A percentile compares a stretch with the other conserved stretches of the same genome.
Evolutionary conservation across 2,888 invertebrate species (phyloP).

Genomic region (Monoplex corrugatus): DNA sequence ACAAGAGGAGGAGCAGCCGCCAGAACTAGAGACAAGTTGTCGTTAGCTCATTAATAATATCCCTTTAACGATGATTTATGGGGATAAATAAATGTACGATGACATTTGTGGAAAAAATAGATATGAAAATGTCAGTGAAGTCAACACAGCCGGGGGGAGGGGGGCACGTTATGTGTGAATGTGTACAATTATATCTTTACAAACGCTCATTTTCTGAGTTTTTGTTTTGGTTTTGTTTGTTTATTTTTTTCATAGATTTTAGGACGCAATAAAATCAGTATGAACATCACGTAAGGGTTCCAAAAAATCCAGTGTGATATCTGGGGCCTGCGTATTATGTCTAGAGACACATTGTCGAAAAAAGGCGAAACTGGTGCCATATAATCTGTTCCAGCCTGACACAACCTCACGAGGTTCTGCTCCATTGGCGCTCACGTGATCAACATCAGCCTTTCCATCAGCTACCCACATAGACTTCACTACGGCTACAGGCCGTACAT

Average conservation of each 20-base stretch:
- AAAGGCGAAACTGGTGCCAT: slow-evolving; percentile 65
- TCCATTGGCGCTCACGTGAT: slow-evolving; percentile 66
- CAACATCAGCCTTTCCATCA: slow-evolving; percentile 66
- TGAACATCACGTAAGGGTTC: background rate
- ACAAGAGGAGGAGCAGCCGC: too few relatives aligned
- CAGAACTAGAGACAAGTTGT: too few relatives aligned
- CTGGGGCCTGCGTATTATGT: slow-evolving; percentile 67
- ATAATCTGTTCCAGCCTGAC: slow-evolving; percentile 53
- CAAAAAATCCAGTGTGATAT: slow-evolving; percentile 55
- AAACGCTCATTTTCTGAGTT: background rate
- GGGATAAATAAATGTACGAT: too few relatives aligned
- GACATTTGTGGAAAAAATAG: too few relatives aligned
- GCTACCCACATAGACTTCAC: slow-evolving; percentile 67
- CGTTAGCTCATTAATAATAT: too few relatives aligned
- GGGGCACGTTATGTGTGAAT: too few relatives aligned
- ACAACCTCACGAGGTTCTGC: slow-evolving; percentile 53
- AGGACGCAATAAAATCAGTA: background rate
- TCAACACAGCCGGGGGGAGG: too few relatives aligned
- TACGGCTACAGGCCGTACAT: slow-evolving; percentile 60
- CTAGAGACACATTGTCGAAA: slow-evolving; percentile 65
- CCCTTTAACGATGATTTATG: too few relatives aligned
- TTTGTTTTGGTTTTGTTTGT: background rate
- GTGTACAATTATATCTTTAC: background rate
- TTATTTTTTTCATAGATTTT: background rate
- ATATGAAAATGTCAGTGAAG: too few relatives aligned